Base-by-base conservation (phyloP, 2,797 vertebrate genomes). In the Muscicapa comitata region DNA sequence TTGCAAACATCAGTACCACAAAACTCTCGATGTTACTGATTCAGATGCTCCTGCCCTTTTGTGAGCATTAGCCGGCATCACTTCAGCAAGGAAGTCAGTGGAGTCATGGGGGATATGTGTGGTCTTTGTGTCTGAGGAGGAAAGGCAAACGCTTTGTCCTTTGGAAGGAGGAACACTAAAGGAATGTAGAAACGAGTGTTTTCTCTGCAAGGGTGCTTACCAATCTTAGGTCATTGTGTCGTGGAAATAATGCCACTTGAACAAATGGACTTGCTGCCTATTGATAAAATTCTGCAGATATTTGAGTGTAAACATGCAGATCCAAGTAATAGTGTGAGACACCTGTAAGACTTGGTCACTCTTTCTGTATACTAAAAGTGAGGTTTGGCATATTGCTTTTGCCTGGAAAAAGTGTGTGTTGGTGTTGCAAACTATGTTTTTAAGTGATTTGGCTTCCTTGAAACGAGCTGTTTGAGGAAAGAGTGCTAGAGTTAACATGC, bases 401-500 rank as follows among this genome's bases (percentile, higher is more conserved):
- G 40, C 37, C 59, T 90, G 83, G 51, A 45, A 88, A 55, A 78
- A 20, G 17, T 58, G 66, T 55, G 21, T 57, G 55, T 73, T 94
- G 24, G 11, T 88, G 20, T 79, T 93, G 51, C 67, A 84, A 63
- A 42, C 17, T 33, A 37, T 26, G 26, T 42, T 76, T 80, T 62
- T 66, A 66, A 78, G 40, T 63, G 48, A 51, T 63, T 76, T 88
- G 88, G 29, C 59, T 76, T 95, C 24, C 58, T 81, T 93, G 58
- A 55, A 86, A 68, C 70, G 75, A 86, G 65, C 79, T 81, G 87
- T 82, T 89, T 38, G 68, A 90, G 81, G 43, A n/a, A 48, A n/a
- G 48, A 85, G 62, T 73, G 71, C 74, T 70, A 7, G 6, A 23
- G 54, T 48, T 86, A 67, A 57, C 55, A 7, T 61, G 38, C 31